Conservation (phyloP, 2,797 vertebrate species). For the Pangasius larnaudii region DNA sequence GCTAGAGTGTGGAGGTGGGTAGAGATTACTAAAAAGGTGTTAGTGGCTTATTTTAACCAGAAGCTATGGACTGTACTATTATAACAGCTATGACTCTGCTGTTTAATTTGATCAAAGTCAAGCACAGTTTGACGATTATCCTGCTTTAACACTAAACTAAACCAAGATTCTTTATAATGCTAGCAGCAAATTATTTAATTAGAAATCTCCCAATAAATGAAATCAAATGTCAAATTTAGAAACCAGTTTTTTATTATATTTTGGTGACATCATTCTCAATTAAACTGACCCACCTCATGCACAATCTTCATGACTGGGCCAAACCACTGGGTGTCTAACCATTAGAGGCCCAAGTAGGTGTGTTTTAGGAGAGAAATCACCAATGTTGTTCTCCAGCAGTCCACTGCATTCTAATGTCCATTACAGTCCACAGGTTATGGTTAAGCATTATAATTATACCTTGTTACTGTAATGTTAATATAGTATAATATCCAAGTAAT, state of each 20-base stretch:
- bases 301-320: not conserved
- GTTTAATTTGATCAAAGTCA: not conserved
- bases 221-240: not conserved
- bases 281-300: no score
- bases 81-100: not conserved
- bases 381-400: not conserved
- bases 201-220: not conserved
- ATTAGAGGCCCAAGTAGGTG: no score
- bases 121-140: not conserved
- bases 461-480: not conserved
- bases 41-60: conserved; percentile 16
- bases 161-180: not conserved
- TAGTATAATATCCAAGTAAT: not conserved
- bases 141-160: not conserved
- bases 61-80: not conserved
- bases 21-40: not conserved
- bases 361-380: not conserved
- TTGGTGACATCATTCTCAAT: not conserved
- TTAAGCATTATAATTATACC: conserved; percentile 1
- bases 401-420: not conserved
- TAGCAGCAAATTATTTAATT: not conserved
- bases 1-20: conserved; percentile 1
- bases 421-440: conserved; percentile 9
- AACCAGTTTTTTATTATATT: not conserved
- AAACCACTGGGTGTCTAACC: not conserved